phyloP scores from a whole-genome alignment of 2,113 vertebrate genomes.

The Monopterus albus region DNA sequence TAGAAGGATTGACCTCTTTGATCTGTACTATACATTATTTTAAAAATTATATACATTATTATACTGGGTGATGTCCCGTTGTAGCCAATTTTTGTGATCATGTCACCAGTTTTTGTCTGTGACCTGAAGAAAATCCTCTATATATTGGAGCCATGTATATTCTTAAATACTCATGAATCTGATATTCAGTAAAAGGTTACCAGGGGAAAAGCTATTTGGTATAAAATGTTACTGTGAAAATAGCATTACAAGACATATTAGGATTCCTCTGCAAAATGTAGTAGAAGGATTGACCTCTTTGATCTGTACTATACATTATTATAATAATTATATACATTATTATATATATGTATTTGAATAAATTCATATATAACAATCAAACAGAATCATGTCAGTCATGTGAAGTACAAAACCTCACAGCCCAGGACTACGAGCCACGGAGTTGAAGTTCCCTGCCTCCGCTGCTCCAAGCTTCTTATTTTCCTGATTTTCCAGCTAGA shows the following conservation, averaged over 20 bases:
- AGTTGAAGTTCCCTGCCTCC: constrained; percentile 28
- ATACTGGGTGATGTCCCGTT: constrained; percentile 1
- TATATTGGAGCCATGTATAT: constrained; percentile 18
- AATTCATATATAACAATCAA: too few relatives aligned
- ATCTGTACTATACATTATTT: not conserved
- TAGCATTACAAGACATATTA: not conserved
- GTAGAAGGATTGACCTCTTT: not conserved
- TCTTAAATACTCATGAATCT: constrained; percentile 37
- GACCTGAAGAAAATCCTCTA: constrained; percentile 31
- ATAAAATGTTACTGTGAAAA: not conserved
- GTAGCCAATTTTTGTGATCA: constrained; percentile 66
- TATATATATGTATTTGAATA: not conserved
- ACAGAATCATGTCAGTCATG: too few relatives aligned
- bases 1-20: not conserved
- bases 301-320: not conserved
- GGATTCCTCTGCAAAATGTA: not conserved
- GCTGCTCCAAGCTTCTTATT: constrained; percentile 47
- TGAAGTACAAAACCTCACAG: constrained; percentile 30
- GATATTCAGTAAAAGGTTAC: constrained; percentile 11
- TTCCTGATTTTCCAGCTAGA: constrained; percentile 61
- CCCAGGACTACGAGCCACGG: constrained; percentile 33
- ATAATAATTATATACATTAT: too few relatives aligned
- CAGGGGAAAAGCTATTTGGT: not conserved
- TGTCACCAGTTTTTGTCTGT: constrained; percentile 49
- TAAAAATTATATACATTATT: too few relatives aligned